Conservation (phyloP, 2,113 vertebrate species). For the Menura novaehollandiae region DNA sequence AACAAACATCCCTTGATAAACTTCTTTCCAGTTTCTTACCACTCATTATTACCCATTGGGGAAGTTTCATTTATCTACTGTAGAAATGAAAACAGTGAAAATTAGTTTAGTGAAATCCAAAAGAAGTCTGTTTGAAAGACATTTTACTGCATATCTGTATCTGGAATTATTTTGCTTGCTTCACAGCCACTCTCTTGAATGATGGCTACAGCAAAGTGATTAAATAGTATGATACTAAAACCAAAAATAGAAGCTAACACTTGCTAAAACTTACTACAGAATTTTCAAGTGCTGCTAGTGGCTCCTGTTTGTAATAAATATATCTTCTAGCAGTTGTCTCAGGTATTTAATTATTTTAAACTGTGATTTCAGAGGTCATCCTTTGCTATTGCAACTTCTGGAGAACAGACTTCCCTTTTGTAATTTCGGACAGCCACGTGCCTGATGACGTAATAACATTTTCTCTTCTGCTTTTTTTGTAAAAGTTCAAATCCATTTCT, state of each 20-base stretch:
- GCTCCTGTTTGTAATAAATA: neutral
- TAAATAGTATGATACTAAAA: neutral
- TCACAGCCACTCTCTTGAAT: neutral
- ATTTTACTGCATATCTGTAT: neutral
- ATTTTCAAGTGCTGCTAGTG: neutral
- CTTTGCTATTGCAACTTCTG: neutral
- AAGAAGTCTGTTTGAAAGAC: neutral
- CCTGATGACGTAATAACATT: neutral
- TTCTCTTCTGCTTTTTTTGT: neutral
- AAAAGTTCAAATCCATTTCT: neutral
- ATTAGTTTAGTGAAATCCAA: neutral
- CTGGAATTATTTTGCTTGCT: neutral
- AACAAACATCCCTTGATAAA: neutral
- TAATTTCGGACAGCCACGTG: neutral
- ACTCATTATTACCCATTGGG: neutral
- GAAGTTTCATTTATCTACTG: neutral
- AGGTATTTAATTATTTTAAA: neutral
- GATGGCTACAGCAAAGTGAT: neutral
- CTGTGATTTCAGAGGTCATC: neutral
- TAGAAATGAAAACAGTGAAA: neutral
- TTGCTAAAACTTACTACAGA: neutral
- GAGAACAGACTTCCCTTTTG: neutral
- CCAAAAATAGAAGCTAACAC: neutral
- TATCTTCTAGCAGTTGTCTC: neutral
- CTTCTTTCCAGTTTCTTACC: neutral